These are phyloP conservation scores for Ceramica pisi DNA, from an alignment of 2,888 invertebrate species.

Conservation along the genomic window DNA sequence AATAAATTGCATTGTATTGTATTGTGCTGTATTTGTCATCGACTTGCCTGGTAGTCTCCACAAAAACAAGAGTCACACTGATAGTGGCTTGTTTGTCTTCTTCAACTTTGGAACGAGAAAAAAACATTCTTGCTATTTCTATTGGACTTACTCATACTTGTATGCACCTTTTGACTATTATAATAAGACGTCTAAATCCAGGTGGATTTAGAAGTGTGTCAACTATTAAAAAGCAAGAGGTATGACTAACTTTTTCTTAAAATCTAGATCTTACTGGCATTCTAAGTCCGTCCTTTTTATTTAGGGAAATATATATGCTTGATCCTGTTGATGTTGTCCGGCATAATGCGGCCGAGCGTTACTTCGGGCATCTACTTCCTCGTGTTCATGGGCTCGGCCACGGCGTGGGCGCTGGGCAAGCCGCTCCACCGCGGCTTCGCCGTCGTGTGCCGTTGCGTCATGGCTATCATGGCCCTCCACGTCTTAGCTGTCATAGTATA, in stretches of 20 bases:
- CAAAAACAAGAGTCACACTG: background rate
- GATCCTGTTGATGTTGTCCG: conserved; percentile 93
- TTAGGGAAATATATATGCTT: conserved; percentile 93
- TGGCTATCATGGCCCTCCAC: conserved; percentile 95
- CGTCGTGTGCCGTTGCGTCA: conserved; percentile 92
- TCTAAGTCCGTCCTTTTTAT: conserved; percentile 55
- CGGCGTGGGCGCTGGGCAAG: conserved; percentile 96
- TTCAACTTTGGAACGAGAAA: background rate
- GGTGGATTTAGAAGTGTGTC: background rate
- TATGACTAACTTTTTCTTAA: background rate
- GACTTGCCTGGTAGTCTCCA: background rate
- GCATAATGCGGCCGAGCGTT: conserved; percentile 95
- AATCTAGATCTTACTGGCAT: too few species aligned
- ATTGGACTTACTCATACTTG: background rate
- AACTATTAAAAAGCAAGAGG: background rate
- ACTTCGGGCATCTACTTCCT: conserved; percentile 96
- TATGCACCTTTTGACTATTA: background rate
- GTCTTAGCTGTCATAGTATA: conserved; percentile 94
- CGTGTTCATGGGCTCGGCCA: conserved; percentile 95
- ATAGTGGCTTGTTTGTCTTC: background rate
- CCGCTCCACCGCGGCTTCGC: conserved; percentile 95
- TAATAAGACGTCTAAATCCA: background rate
- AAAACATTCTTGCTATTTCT: background rate
- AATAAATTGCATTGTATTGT: too few species aligned
- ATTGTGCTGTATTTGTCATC: too few species aligned